Evolutionary conservation across 2,113 vertebrate genomes (phyloP).

Genomic region (Notarius lentiginosus): DNA sequence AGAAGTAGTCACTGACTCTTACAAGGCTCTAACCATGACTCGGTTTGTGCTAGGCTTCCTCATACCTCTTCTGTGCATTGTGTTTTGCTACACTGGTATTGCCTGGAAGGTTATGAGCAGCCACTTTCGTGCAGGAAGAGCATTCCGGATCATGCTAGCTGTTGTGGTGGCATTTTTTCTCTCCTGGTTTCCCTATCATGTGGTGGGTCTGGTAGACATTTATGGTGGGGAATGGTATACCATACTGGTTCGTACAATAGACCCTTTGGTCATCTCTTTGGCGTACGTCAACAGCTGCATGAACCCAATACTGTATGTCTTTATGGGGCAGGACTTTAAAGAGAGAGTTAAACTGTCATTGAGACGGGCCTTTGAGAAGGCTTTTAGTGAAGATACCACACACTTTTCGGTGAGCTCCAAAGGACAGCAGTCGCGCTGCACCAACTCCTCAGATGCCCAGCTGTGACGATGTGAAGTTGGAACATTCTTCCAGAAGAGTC

Average conservation of each 20-base stretch:
- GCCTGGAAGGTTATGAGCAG: constrained; percentile 43
- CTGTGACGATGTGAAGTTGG: background rate
- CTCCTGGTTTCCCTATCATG: constrained; percentile 80
- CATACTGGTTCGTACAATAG: constrained; percentile 37
- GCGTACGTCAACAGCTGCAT: constrained; percentile 80
- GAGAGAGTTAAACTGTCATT: constrained; percentile 66
- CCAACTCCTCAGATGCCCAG: constrained; percentile 39
- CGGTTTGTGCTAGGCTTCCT: constrained; percentile 75
- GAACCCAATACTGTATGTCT: constrained; percentile 79
- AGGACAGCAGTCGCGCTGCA: constrained; percentile 50
- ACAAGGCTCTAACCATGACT: constrained; percentile 11
- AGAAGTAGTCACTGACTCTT: background rate
- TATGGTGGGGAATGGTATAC: constrained; percentile 18
- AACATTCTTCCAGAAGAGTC: background rate
- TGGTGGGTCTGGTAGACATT: constrained; percentile 61
- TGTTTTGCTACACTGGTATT: constrained; percentile 69
- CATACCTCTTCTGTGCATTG: constrained; percentile 69
- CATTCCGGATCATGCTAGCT: constrained; percentile 56
- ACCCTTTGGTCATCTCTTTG: constrained; percentile 67
- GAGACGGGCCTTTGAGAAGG: constrained; percentile 68
- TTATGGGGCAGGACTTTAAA: constrained; percentile 78
- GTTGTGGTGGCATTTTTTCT: constrained; percentile 73
- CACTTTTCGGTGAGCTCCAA: constrained; percentile 49
- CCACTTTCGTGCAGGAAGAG: constrained; percentile 63
- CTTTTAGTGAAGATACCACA: constrained; percentile 70